Evolutionary conservation across 1,140 invertebrate species (phyloP).

Genomic region (Euborellia annulipes): DNA sequence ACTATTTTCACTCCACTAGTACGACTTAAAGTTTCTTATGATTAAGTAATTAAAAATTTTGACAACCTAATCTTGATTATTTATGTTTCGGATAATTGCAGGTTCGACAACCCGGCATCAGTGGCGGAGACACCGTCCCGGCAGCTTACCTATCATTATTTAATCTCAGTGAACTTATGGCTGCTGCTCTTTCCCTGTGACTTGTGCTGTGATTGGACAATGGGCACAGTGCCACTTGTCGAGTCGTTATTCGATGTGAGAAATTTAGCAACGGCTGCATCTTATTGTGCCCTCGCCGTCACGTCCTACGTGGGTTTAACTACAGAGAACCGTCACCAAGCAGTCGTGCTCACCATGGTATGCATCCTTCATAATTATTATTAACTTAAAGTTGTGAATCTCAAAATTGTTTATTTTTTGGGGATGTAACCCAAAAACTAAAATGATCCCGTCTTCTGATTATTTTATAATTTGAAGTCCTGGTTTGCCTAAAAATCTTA

Average conservation of each 20-base stretch:
- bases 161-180: constrained; percentile 81
- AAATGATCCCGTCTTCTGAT: too few species aligned
- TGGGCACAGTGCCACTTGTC: constrained; percentile 87
- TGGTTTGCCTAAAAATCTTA: too few species aligned
- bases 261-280: constrained; percentile 66
- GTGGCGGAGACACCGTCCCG: constrained; percentile 57
- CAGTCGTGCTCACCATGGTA: constrained; percentile 71
- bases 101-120: constrained; percentile 87
- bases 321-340: constrained; percentile 44
- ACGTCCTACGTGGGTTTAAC: constrained; percentile 47
- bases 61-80: constrained; percentile 10
- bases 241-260: constrained; percentile 60
- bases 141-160: constrained; percentile 86
- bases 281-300: constrained; percentile 45
- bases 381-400: background rate
- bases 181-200: constrained; percentile 74
- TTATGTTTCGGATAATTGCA: constrained; percentile 26
- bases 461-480: too few species aligned
- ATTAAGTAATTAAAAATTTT: constrained; percentile 1
- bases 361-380: constrained; percentile 16
- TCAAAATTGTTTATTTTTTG: too few species aligned
- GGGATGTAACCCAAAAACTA: too few species aligned
- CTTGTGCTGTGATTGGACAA: constrained; percentile 96
- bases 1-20: too few species aligned
- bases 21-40: too few species aligned